These are phyloP conservation scores for Acanthis flammea DNA, from an alignment of 2,797 vertebrate genomes.

Conservation along the genomic window DNA sequence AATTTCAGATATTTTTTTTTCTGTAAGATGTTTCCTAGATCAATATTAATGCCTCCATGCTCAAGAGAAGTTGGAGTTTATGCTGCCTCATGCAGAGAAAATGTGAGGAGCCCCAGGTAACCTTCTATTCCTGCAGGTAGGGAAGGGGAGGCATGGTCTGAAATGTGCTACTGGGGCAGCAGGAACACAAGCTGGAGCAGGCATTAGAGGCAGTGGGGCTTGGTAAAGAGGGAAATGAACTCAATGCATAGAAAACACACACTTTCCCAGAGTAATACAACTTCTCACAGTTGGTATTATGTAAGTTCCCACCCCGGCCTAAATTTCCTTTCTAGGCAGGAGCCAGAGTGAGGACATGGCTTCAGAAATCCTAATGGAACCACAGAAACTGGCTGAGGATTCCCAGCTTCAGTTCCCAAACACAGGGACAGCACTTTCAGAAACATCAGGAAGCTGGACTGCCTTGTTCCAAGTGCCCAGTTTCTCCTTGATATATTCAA, in stretches of 20 bases:
- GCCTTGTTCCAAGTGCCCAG: neutral
- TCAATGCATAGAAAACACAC: neutral
- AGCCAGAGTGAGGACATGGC: neutral
- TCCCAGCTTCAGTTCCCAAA: neutral
- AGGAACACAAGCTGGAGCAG: neutral
- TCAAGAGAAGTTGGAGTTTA: neutral
- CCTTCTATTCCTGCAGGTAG: neutral
- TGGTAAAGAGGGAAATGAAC: neutral
- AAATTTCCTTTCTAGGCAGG: neutral
- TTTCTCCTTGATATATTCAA: neutral
- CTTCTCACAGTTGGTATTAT: neutral
- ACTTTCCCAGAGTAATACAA: neutral
- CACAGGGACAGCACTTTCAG: neutral
- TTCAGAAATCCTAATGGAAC: neutral
- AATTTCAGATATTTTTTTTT: neutral
- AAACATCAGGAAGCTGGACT: neutral
- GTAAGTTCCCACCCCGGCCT: neutral
- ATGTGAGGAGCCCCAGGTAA: neutral
- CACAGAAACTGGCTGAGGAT: neutral
- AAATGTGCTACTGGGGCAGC: neutral
- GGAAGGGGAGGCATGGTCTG: neutral
- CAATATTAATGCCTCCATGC: neutral
- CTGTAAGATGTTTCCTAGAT: neutral
- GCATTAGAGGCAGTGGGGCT: neutral
- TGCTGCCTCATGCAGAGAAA: neutral